Evolutionary conservation across 2,113 vertebrate species (phyloP), one percentile per base, ranked within the genome.

Genomic region (Electrona antarctica): DNA sequence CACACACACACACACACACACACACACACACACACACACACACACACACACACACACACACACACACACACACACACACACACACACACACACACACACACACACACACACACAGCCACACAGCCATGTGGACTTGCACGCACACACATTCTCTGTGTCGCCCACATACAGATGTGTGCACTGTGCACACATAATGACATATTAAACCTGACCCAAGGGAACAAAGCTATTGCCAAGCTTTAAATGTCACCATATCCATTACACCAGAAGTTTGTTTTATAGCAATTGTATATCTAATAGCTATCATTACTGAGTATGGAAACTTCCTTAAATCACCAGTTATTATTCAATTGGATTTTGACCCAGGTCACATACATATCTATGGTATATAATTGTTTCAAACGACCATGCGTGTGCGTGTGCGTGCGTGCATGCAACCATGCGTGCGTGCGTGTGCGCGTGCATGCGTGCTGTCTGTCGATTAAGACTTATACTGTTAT

Each of bases 21-120:
- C 64, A 66, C 64, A 66, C 64, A 66, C 64, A 54, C 64, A 66
- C 48, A 64, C 60, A 62, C 41, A 62, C 60, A 62, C 41, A 46
- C 60, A 46, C 41, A 46, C 41, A 64, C 15, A 64, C 14, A 51
- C 9, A 51, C 47, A 50, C 15, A 52, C 49, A 52, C 21, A 52
- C 49, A 51, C 48, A 52, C 62, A 21, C 14, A 64, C 14, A 28
- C 48, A 29, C 48, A 48, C n/a, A 41, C 8, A 54, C 58, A 60
- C 13, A 15, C 14, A 28, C 56, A 58, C 14, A n/a, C 64, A 10
- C 12, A 13, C 48, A 29, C 60, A 63, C 60, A 51, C 63, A 52
- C 50, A 13, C 10, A 13, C 49, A 12, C 9, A 59, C 6, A 59
- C 57, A 8, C 14, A 6, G 2, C 7, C 14, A 21, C 7, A 15